Percentiles rank a stretch among this genome's conserved stretches.
Evolutionary conservation across 2,797 vertebrate genomes (phyloP).

Genomic region (Distichodus sexfasciatus): DNA sequence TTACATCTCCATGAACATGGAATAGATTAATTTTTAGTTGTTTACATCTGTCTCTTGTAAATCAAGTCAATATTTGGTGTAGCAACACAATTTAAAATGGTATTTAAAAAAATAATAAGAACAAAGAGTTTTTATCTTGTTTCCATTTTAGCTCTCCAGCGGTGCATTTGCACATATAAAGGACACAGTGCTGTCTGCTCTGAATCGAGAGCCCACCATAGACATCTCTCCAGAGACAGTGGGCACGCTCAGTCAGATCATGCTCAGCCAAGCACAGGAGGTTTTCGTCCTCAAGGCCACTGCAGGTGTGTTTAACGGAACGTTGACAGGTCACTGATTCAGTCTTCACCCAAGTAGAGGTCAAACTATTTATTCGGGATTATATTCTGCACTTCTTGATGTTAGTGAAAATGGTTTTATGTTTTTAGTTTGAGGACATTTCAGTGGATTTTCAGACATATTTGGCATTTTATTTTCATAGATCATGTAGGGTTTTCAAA

Average conservation of each 20-base stretch:
- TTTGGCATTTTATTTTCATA: too few species aligned
- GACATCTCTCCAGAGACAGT: constrained; percentile 96
- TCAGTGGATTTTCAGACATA: too few species aligned
- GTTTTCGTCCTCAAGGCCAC: constrained; percentile 98
- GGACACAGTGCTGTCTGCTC: constrained; percentile 92
- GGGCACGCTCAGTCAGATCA: constrained; percentile 92
- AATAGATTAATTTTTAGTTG: neutral
- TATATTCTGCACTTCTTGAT: too few species aligned
- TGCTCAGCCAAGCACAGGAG: constrained; percentile 98
- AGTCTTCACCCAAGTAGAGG: too few species aligned
- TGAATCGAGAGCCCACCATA: constrained; percentile 94
- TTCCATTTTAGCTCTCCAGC: constrained; percentile 82
- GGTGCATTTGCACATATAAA: constrained; percentile 97
- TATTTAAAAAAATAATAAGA: too few species aligned
- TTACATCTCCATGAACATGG: neutral
- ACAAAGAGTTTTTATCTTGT: neutral
- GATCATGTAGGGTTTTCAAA: too few species aligned
- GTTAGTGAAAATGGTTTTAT: too few species aligned
- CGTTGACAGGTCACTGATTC: too few species aligned
- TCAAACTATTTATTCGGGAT: too few species aligned
- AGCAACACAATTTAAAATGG: too few species aligned
- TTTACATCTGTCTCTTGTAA: neutral
- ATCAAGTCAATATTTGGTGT: neutral
- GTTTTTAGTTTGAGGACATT: too few species aligned
- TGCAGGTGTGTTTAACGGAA: constrained; percentile 69